These are phyloP conservation scores for Aphelinus certus DNA, from an alignment of 1,140 invertebrate genomes.

Conservation along the genomic window DNA sequence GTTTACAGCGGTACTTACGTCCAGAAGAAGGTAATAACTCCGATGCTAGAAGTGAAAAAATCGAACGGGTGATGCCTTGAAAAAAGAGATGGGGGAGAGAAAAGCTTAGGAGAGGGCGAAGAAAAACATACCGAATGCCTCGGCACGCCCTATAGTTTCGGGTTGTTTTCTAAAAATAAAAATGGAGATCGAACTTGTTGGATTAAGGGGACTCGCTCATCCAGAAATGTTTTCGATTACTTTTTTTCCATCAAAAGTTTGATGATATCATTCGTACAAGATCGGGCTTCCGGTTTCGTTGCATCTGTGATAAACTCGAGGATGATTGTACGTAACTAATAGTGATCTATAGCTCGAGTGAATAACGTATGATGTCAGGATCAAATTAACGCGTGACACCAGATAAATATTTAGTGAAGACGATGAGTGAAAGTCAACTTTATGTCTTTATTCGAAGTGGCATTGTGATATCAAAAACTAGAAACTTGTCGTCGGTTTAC, in stretches of 20 bases:
- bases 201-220: slow-evolving; percentile 4
- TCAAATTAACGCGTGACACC: no score
- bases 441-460: no score
- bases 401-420: no score
- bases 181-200: neutral
- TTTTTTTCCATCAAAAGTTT: neutral
- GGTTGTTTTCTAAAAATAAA: slow-evolving; percentile 24
- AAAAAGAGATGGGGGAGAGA: neutral
- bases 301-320: no score
- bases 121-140: slow-evolving; percentile 1
- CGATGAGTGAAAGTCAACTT: no score
- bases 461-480: no score
- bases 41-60: slow-evolving; percentile 5
- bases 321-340: no score
- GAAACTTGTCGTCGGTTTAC: no score
- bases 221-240: slow-evolving; percentile 16
- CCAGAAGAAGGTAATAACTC: slow-evolving; percentile 22
- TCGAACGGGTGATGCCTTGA: slow-evolving; percentile 30
- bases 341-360: no score
- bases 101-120: slow-evolving; percentile 16
- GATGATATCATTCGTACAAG: no score
- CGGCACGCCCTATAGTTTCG: slow-evolving; percentile 17
- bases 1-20: slow-evolving; percentile 31
- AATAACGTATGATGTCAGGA: no score
- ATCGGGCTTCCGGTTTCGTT: no score